A percentile compares a stretch with the other conserved stretches of the same genome.
These are phyloP conservation scores for Halesus radiatus DNA, from an alignment of 1,140 invertebrate genomes.

Conservation along the genomic window DNA sequence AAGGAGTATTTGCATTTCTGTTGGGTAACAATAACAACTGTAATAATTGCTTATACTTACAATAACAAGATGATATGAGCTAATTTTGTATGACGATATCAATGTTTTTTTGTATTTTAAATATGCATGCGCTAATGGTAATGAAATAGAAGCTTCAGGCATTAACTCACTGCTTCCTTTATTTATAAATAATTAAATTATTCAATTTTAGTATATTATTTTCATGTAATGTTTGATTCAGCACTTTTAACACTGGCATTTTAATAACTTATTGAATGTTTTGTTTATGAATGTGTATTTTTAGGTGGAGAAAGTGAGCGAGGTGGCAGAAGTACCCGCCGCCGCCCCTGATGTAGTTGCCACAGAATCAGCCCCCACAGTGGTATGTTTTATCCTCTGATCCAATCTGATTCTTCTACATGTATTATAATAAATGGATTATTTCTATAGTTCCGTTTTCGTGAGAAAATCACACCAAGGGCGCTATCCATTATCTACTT, in stretches of 20 bases:
- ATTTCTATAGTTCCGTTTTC: too few species aligned
- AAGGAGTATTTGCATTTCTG: conserved; percentile 21
- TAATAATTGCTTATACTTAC: background rate
- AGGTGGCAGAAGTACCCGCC: conserved; percentile 27
- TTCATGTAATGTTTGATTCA: background rate
- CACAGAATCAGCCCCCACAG: conserved; percentile 30
- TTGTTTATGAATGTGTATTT: conserved; percentile 24
- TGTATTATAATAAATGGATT: too few species aligned
- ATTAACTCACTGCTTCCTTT: background rate
- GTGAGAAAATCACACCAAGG: too few species aligned
- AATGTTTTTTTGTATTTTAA: background rate
- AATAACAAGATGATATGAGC: background rate
- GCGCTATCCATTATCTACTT: too few species aligned
- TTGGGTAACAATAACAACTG: conserved; percentile 1
- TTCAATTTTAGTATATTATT: too few species aligned
- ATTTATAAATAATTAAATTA: too few species aligned
- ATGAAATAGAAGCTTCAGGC: conserved; percentile 1
- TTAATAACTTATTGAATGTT: background rate
- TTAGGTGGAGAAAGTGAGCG: conserved; percentile 51
- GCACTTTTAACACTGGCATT: background rate
- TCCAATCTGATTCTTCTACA: too few species aligned
- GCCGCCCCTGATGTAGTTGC: conserved; percentile 21
- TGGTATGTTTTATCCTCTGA: conserved; percentile 24
- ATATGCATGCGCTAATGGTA: conserved; percentile 11
- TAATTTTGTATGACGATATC: too few species aligned